These are phyloP conservation scores for Metallyticus violacea DNA, from an alignment of 2,888 invertebrate species.

Conservation along the genomic window DNA sequence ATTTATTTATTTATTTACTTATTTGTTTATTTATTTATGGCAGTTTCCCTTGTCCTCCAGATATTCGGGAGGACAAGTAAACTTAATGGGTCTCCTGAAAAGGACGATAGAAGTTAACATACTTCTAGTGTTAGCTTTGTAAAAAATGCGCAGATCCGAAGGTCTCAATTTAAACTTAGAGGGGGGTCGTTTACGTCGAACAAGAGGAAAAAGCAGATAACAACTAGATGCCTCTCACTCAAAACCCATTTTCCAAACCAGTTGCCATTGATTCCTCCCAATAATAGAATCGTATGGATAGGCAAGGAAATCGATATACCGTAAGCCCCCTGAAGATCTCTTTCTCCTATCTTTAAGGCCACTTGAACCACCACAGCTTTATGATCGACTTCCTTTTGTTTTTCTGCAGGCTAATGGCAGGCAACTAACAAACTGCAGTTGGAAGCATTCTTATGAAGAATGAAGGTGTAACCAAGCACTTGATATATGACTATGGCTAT, in stretches of 20 bases:
- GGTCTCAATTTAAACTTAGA: not conserved
- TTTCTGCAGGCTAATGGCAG: not conserved
- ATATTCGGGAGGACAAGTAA: too few relatives aligned
- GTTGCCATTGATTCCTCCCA: not conserved
- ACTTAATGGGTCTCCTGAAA: too few relatives aligned
- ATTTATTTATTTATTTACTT: too few relatives aligned
- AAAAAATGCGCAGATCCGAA: too few relatives aligned
- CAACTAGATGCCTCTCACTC: not conserved
- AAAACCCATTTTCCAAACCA: not conserved
- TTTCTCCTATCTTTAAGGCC: not conserved
- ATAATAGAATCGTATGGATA: not conserved
- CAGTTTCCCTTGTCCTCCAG: too few relatives aligned
- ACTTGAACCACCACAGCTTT: not conserved
- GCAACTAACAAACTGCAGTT: not conserved
- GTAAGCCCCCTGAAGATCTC: not conserved
- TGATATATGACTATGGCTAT: not conserved
- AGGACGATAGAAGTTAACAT: too few relatives aligned
- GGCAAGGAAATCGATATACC: not conserved
- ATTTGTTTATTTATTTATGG: too few relatives aligned
- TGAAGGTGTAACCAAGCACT: not conserved
- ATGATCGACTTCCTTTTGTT: not conserved
- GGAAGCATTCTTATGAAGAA: not conserved
- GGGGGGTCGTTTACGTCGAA: not conserved
- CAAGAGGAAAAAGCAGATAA: not conserved
- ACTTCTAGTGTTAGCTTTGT: too few relatives aligned